A percentile compares a stretch with the other conserved stretches of the same genome.
Evolutionary conservation across 2,113 vertebrate species (phyloP).

Genomic region (Limanda limanda): DNA sequence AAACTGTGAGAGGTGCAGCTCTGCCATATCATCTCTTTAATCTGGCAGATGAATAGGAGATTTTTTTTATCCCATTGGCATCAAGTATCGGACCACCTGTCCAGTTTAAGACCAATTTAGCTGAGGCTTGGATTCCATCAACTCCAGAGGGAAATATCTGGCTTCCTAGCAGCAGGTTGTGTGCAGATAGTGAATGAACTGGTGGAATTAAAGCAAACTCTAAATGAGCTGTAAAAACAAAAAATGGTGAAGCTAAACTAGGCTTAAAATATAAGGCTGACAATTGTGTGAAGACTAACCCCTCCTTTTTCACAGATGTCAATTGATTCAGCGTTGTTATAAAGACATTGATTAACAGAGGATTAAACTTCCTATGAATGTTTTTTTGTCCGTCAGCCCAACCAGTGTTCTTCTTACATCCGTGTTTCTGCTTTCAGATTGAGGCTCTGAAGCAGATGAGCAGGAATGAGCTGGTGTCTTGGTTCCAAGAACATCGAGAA

Average conservation of each 20-base stretch:
- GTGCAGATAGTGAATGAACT: conserved; percentile 1
- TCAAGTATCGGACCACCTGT: not conserved
- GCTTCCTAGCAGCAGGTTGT: not conserved
- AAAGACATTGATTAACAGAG: not conserved
- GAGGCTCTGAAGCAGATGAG: conserved; percentile 91
- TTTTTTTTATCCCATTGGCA: not conserved
- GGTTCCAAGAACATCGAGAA: conserved; percentile 88
- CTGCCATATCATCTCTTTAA: not conserved
- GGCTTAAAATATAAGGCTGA: not conserved
- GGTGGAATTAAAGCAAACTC: not conserved
- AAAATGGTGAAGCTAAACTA: not conserved
- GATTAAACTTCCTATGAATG: not conserved
- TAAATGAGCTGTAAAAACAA: not conserved
- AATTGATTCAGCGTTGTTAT: not conserved
- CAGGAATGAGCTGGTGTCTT: conserved; percentile 86
- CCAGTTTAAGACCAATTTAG: not conserved
- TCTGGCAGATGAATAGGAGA: not conserved
- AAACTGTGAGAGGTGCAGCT: not conserved
- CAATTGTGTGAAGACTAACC: not conserved
- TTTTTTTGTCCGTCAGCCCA: not conserved
- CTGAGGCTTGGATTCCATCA: not conserved
- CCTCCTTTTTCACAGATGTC: not conserved
- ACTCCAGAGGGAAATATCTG: not conserved
- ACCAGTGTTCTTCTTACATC: not conserved
- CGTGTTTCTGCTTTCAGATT: conserved; percentile 80